Evolutionary conservation across 1,140 invertebrate genomes (phyloP), one percentile per base, ranked within the genome.

Genomic region (Drosophila malerkotliana): DNA sequence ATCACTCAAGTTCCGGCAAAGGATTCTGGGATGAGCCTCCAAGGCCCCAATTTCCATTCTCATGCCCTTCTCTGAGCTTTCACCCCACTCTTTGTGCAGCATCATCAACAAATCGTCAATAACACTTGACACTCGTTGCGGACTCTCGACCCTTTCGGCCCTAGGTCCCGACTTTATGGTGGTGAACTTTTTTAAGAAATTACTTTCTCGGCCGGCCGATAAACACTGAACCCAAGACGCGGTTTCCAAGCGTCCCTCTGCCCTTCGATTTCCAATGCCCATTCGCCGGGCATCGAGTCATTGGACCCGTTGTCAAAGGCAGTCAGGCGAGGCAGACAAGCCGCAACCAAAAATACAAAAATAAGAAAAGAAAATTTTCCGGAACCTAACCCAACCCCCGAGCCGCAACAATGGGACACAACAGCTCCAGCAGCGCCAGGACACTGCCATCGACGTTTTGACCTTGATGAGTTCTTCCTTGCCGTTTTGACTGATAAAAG

Each of bases 31-130:
- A 63, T 18, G 41, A 44, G 41, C 41, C 8, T 6, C 7, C 44
- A 9, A 15, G 80, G 80, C 56, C 49, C 48, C 59, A 51, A 75
- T 53, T 59, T 51, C 51, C 55, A 76, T 75, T 57, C 45, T 49
- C 56, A 47, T 60, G 66, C 51, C 49, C 49, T 56, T 34, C 12
- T 26, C 34, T 12, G 28, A 4, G 8, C 15, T 32, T 15, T 41
- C 30, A 12, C 26, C 26, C 44, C 74, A 51, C 64, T 67, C 76
- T 68, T 87, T 87, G 64, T 81, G 77, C 63, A 69, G 82, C 71
- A 82, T 82, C 83, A 87, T 87, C 82, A 87, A 88, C 83, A 88
- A 87, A 88, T 87, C 83, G 83, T 87, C 83, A 83, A 87, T 87
- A 88, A 83, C 83, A 87, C 79, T 87, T 88, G 82, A 88, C 82